Evolutionary conservation across 2,797 vertebrate genomes (phyloP), one percentile per base, ranked within the genome.

Genomic region (Sciurus carolinensis): DNA sequence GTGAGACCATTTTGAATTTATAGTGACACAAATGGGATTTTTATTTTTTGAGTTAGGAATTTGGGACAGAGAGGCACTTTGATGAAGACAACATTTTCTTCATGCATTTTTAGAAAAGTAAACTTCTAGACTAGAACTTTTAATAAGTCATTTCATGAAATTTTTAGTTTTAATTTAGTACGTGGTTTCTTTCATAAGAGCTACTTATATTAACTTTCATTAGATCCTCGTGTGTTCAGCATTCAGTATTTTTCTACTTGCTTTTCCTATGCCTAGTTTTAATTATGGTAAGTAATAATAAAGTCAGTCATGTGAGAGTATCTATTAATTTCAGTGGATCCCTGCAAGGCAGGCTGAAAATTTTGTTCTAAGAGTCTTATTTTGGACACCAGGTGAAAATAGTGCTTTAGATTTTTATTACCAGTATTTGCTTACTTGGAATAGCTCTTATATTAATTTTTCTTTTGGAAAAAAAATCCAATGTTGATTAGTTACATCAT

Each of bases 151-250:
- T 33, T 71, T 91, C 7, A 85, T 83, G 87, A 92, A 92, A 52
- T 76, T 82, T 87, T 95, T 77, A 72, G 50, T 73, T 91, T 62
- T 85, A 73, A 76, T 85, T 96, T 92, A 66, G 69, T n/a, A 20
- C 71, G 24, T 87, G n/a, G 44, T 79, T 94, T 91, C 39, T 90
- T 92, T 87, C 73, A 82, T 86, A 72, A 82, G 15, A 92, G 14
- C 17, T 88, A 62, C 67, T 95, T 96, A 94, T 82, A 91, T 86
- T 79, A 96, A 92, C 87, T 82, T 88, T 79, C 76, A 76, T 90
- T 87, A 85, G 44, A 57, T 93, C 20, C 66, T 82, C 75, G 6
- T 30, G 54, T 89, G 52, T 39, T 66, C 90, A 83, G 10, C 5
- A 33, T 79, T 92, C 30, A 47, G 1, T 93, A 72, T 94, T 95